These are phyloP conservation scores for Stichopus chloronotus DNA, from an alignment of 35 echinoderm and acorn worm genomes.

Conservation along the genomic window DNA sequence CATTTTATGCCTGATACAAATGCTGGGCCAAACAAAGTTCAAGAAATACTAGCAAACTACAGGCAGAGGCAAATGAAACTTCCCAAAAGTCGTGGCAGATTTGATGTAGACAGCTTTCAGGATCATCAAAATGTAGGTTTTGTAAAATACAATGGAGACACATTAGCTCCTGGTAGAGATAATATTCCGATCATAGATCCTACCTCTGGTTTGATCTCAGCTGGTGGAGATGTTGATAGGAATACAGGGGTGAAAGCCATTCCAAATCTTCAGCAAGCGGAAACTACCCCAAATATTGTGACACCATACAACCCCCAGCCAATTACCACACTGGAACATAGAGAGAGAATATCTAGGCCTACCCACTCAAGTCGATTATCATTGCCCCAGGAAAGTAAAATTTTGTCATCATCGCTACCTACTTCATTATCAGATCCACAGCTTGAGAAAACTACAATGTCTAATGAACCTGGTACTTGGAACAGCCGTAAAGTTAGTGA, in stretches of 20 bases:
- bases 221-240: slow-evolving; percentile 82
- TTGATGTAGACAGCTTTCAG: slow-evolving; percentile 93
- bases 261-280: slow-evolving; percentile 74
- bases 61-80: slow-evolving; percentile 83
- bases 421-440: slow-evolving; percentile 54
- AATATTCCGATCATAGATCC: slow-evolving; percentile 89
- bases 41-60: slow-evolving; percentile 62
- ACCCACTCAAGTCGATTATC: background rate
- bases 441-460: slow-evolving; percentile 67
- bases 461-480: slow-evolving; percentile 93
- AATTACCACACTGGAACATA: slow-evolving; percentile 71
- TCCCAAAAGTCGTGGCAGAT: slow-evolving; percentile 66
- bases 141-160: slow-evolving; percentile 94
- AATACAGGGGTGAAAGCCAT: slow-evolving; percentile 75
- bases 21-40: slow-evolving; percentile 81
- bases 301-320: slow-evolving; percentile 76
- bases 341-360: slow-evolving; percentile 33
- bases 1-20: slow-evolving; percentile 87
- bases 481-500: slow-evolving; percentile 87
- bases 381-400: background rate
- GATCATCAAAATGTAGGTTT: slow-evolving; percentile 66
- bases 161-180: slow-evolving; percentile 80
- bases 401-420: slow-evolving; percentile 18
- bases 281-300: slow-evolving; percentile 86
- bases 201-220: slow-evolving; percentile 84